Percentiles rank a stretch among this genome's conserved stretches.
Evolutionary conservation across 2,797 vertebrate genomes (phyloP).

Genomic region (Capromys pilorides): DNA sequence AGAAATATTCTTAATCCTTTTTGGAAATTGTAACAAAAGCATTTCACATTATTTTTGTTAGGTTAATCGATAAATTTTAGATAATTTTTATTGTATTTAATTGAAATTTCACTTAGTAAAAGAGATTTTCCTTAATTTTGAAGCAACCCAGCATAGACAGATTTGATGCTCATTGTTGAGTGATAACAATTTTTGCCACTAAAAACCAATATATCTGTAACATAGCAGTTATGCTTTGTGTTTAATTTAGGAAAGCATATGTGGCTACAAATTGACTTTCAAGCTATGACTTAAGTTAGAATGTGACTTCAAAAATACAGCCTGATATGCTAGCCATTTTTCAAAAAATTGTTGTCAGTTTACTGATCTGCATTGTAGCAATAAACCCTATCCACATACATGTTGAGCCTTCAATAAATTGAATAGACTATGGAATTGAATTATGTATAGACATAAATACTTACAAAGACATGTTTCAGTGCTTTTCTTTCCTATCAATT

Average conservation of each 20-base stretch:
- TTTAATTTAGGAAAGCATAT: conserved; percentile 17
- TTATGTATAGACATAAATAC: conserved; percentile 27
- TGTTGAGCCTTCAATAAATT: conserved; percentile 22
- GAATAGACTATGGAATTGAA: neutral
- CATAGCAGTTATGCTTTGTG: neutral
- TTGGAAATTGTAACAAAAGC: conserved; percentile 69
- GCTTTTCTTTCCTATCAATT: conserved; percentile 20
- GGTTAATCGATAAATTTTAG: conserved; percentile 26
- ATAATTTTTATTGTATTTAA: conserved; percentile 55
- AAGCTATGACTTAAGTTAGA: conserved; percentile 1
- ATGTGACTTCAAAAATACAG: conserved; percentile 52
- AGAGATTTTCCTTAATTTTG: conserved; percentile 52
- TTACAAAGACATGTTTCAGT: neutral
- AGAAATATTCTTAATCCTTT: conserved; percentile 69
- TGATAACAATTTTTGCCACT: neutral
- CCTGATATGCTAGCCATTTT: neutral
- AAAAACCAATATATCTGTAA: neutral
- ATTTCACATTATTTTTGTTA: conserved; percentile 46
- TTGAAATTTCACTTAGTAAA: conserved; percentile 57
- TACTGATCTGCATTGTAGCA: neutral
- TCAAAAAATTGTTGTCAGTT: conserved; percentile 35
- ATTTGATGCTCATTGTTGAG: conserved; percentile 14
- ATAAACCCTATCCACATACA: neutral
- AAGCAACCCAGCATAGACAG: neutral
- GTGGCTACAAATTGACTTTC: conserved; percentile 29